Evolutionary conservation across 1,140 invertebrate species (phyloP).

Genomic region (Lepidurus arcticus): DNA sequence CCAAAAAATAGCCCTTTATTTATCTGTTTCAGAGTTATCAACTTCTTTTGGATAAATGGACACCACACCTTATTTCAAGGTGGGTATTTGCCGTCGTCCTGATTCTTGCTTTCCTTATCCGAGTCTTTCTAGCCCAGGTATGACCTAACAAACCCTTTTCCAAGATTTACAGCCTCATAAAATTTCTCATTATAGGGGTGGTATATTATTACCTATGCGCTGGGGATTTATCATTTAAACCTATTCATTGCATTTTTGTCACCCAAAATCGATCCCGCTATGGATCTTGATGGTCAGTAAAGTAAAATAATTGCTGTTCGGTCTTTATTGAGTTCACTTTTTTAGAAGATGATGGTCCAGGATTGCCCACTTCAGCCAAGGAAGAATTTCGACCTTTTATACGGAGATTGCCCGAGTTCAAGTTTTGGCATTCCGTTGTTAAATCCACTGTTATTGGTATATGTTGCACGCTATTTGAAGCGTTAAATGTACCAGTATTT

Average conservation of each 20-base stretch:
- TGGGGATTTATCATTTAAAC: constrained; percentile 98
- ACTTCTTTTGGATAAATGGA: constrained; percentile 51
- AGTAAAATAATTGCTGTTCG: neutral
- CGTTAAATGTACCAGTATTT: constrained; percentile 98
- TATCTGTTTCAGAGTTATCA: constrained; percentile 48
- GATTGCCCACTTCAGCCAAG: constrained; percentile 85
- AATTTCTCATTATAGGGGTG: constrained; percentile 73
- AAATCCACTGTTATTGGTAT: constrained; percentile 90
- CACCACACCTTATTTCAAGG: constrained; percentile 49
- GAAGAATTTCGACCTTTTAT: constrained; percentile 99
- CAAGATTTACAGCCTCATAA: constrained; percentile 27
- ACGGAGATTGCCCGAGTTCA: constrained; percentile 95
- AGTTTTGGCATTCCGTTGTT: constrained; percentile 97
- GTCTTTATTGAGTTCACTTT: constrained; percentile 41
- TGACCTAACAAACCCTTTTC: constrained; percentile 17
- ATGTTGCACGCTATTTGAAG: constrained; percentile 93
- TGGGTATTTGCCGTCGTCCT: constrained; percentile 50
- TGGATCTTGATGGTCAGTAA: constrained; percentile 75
- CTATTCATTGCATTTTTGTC: constrained; percentile 99
- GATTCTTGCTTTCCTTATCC: constrained; percentile 45
- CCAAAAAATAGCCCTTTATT: constrained; percentile 15
- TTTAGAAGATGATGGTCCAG: constrained; percentile 70
- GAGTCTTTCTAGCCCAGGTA: constrained; percentile 48
- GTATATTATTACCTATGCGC: constrained; percentile 98
- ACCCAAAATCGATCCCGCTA: constrained; percentile 96